phyloP scores from a whole-genome alignment of 2,888 invertebrate species.

The Tenthredo mesomela region DNA sequence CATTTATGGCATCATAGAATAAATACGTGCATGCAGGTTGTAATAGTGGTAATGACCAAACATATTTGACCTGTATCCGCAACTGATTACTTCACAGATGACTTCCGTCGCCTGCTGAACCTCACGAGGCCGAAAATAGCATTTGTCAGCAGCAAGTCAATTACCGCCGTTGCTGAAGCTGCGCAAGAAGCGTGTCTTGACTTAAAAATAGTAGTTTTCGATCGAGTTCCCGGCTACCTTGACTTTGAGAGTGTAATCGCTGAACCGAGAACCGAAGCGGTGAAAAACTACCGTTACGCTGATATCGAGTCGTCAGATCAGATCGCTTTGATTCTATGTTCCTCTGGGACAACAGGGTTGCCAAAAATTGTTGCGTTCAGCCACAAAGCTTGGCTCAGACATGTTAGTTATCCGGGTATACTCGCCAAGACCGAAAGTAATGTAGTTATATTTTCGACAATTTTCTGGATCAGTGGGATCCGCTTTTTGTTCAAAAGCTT shows the following conservation, averaged over 20 bases:
- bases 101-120: neutral
- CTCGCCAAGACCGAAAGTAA: too few species aligned
- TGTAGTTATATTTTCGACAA: constrained; percentile 51
- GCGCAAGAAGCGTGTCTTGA: constrained; percentile 52
- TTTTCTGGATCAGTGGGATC: constrained; percentile 70
- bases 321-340: neutral
- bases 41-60: too few species aligned
- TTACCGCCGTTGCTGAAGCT: constrained; percentile 38
- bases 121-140: constrained; percentile 59
- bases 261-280: neutral
- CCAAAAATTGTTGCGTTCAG: constrained; percentile 63
- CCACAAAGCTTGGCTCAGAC: constrained; percentile 51
- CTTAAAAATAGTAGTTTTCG: constrained; percentile 54
- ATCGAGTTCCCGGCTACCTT: neutral
- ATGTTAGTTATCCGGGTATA: too few species aligned
- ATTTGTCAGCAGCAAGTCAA: constrained; percentile 55
- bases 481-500: constrained; percentile 62
- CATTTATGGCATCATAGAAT: too few species aligned
- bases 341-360: constrained; percentile 71
- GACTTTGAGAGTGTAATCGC: neutral
- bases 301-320: neutral
- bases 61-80: too few species aligned
- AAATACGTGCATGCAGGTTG: too few species aligned
- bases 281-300: constrained; percentile 4
- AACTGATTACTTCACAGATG: neutral